These are phyloP conservation scores for Protodeltote pygarga DNA, from an alignment of 2,888 invertebrate genomes.

Conservation along the genomic window DNA sequence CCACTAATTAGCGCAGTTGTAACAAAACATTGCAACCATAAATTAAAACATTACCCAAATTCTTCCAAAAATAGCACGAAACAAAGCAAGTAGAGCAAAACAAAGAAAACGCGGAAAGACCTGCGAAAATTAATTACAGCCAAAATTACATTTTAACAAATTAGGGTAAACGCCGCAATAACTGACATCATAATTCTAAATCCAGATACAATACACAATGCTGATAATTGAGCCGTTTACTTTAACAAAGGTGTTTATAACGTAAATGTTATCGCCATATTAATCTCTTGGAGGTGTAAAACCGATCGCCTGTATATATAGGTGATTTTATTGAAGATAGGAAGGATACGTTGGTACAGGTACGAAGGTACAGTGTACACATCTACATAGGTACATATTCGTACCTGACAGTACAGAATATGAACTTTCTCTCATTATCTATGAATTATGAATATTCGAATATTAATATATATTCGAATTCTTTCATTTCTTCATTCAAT, in stretches of 20 bases:
- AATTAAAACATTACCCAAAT: neutral
- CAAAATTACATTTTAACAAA: conserved; percentile 40
- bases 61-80: conserved; percentile 12
- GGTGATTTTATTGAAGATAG: too few relatives aligned
- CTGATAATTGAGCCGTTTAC: conserved; percentile 38
- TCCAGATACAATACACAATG: conserved; percentile 9
- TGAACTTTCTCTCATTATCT: too few relatives aligned
- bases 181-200: conserved; percentile 32
- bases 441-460: too few relatives aligned
- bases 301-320: conserved; percentile 24
- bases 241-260: conserved; percentile 22
- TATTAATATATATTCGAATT: too few relatives aligned
- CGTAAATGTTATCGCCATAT: conserved; percentile 27
- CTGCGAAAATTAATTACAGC: conserved; percentile 22
- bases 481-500: too few relatives aligned
- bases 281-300: conserved; percentile 30
- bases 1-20: too few relatives aligned
- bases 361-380: too few relatives aligned
- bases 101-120: conserved; percentile 4
- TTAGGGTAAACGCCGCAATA: conserved; percentile 26
- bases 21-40: too few relatives aligned
- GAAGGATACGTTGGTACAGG: too few relatives aligned
- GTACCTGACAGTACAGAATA: too few relatives aligned
- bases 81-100: conserved; percentile 19
- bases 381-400: too few relatives aligned